Evolutionary conservation across 2,113 vertebrate species (phyloP).

Genomic region (Sebastes schlegelii): DNA sequence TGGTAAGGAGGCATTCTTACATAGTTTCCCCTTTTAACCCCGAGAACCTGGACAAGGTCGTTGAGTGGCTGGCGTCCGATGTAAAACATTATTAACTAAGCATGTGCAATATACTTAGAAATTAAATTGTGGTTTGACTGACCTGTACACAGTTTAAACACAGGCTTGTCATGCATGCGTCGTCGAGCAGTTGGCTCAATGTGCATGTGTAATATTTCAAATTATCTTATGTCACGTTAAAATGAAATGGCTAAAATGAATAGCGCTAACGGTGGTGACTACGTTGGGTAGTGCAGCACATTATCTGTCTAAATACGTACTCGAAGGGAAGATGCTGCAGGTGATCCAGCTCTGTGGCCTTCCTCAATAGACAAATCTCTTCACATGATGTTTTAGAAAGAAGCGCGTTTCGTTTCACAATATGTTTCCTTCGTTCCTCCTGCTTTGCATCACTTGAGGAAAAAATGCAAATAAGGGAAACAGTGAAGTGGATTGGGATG

Average conservation of each 20-base stretch:
- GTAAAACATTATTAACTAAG: not conserved
- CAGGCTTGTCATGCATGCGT: not conserved
- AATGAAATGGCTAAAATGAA: not conserved
- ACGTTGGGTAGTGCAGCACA: not conserved
- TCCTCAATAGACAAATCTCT: not conserved
- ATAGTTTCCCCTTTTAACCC: no score
- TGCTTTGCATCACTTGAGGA: not conserved
- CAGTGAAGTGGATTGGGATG: constrained; percentile 9
- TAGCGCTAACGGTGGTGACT: not conserved
- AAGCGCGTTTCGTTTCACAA: not conserved
- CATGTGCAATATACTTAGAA: not conserved
- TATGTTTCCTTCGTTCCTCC: not conserved
- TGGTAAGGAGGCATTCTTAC: not conserved
- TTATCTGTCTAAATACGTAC: not conserved
- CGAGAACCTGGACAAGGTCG: not conserved
- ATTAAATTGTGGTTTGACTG: not conserved
- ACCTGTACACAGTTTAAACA: not conserved
- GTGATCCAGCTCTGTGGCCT: not conserved
- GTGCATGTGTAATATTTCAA: not conserved
- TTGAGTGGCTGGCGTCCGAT: not conserved
- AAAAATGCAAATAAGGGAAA: constrained; percentile 43
- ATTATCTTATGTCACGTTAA: not conserved
- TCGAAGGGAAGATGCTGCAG: not conserved
- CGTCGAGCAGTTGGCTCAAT: not conserved
- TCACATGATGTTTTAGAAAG: not conserved